Base-by-base conservation (phyloP, 2,888 invertebrate species). In the Oscheius sp. region DNA sequence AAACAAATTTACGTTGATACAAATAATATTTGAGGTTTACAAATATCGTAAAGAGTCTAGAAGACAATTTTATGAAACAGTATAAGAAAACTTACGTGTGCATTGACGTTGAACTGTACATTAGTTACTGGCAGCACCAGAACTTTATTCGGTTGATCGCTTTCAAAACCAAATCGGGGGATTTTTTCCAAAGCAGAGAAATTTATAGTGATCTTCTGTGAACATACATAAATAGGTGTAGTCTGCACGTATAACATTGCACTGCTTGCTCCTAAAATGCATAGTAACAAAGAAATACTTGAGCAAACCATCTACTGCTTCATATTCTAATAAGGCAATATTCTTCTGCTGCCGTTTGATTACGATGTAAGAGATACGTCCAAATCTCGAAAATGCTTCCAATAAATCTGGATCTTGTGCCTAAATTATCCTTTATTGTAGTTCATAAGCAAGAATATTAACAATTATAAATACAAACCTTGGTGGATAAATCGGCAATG, bases 41-140 rank as follows among this genome's bases (percentile, higher is more conserved):
- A 96, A 90, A 99, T 98, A 86, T 97, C 96, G 92, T 97, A 95
- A 89, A 98, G 93, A 76, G 98, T 97, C 91, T 98, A 43, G 23
- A 70, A 59, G 64, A 43, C 5, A 43, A n/a, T n/a, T n/a, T 43
- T 13, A n/a, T 18, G 35, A 46, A 23, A 55, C 27, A 29, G n/a
- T 18, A 18, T 9, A 35, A 35, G 5, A 35, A 53, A 53, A 63
- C 76, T 73, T 41, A 84, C 83, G 41, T 82, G 81, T 93, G 97
- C 97, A 91, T 96, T 97, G 91, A 99, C 97, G 77, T 98, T 97
- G 91, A 98, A 99, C 90, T 96, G 94, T 78, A 97, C 96, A 91
- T 98, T 98, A 90, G 96, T 93, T 90, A 99, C 94, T 89, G 97
- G 97, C 91, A 97, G 95, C 85, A 98, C 93, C 88, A 99, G 92